phyloP scores from a whole-genome alignment of 2,888 invertebrate species.

The Diarsia brunnea region DNA sequence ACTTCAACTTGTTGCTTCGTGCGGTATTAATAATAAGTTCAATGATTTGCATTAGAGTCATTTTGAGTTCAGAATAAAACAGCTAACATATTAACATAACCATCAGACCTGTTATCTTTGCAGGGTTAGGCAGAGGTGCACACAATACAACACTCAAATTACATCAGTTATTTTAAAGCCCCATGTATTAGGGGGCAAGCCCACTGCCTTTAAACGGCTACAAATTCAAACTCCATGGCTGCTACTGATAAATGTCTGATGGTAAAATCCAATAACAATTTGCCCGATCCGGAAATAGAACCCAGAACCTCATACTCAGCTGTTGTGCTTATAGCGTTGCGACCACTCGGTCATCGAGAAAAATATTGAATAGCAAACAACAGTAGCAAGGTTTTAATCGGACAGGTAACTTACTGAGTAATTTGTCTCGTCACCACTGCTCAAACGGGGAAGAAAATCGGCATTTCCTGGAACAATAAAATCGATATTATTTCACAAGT shows the following conservation, averaged over 20 bases:
- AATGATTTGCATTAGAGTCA: neutral
- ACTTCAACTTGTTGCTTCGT: constrained; percentile 39
- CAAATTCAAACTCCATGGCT: neutral
- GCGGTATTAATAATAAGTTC: constrained; percentile 26
- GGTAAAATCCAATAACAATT: neutral
- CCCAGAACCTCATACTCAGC: neutral
- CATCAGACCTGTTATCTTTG: neutral
- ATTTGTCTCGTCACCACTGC: too few species aligned
- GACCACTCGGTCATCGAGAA: neutral
- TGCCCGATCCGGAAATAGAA: neutral
- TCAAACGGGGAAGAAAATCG: too few species aligned
- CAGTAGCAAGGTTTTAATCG: too few species aligned
- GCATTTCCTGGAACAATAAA: too few species aligned
- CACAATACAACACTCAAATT: too few species aligned
- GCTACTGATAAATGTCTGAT: neutral
- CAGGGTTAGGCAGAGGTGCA: neutral
- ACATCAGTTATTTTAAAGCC: neutral
- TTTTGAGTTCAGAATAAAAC: neutral
- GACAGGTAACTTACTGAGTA: too few species aligned
- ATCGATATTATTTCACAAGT: too few species aligned
- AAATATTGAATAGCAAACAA: too few species aligned
- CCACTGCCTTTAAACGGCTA: neutral
- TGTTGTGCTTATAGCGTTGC: neutral
- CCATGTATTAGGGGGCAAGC: neutral
- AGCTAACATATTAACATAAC: neutral